Conservation (phyloP, 2,888 invertebrate genomes). For the Petrophora chlorosata region DNA sequence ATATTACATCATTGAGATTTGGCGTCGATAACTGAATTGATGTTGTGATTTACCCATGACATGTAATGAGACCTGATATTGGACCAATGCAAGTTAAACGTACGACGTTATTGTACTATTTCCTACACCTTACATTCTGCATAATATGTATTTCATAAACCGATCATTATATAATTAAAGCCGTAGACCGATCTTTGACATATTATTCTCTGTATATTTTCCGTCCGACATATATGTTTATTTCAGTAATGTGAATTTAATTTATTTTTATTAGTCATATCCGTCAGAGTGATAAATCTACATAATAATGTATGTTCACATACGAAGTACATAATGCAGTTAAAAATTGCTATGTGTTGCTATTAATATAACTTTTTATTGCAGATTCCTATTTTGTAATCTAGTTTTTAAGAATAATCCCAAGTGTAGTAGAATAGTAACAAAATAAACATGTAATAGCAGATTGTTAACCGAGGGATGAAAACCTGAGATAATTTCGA, state of each 20-base stretch:
- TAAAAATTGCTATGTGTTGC: conserved; percentile 32
- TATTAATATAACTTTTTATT: conserved; percentile 55
- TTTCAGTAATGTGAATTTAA: conserved; percentile 7
- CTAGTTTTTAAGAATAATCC: conserved; percentile 72
- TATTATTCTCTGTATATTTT: conserved; percentile 41
- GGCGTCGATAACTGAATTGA: conserved; percentile 28
- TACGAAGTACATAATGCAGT: conserved; percentile 27
- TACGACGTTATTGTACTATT: conserved; percentile 10
- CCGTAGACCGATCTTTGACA: background rate
- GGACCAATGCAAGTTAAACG: conserved; percentile 57
- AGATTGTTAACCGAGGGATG: too few species aligned
- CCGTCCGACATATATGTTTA: conserved; percentile 53
- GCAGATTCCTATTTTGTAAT: conserved; percentile 81
- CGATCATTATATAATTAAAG: too few species aligned
- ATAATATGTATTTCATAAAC: too few species aligned
- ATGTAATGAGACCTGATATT: conserved; percentile 61
- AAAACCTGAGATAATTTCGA: too few species aligned
- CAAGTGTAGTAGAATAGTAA: conserved; percentile 43
- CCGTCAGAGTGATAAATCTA: conserved; percentile 20
- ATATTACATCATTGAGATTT: conserved; percentile 11
- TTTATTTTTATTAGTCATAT: conserved; percentile 17
- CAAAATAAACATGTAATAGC: conserved; percentile 25
- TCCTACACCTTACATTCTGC: background rate
- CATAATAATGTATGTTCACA: conserved; percentile 17
- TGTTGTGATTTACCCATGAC: conserved; percentile 61